Conservation (phyloP, 1,140 invertebrate genomes). For the Eurosta solidaginis region DNA sequence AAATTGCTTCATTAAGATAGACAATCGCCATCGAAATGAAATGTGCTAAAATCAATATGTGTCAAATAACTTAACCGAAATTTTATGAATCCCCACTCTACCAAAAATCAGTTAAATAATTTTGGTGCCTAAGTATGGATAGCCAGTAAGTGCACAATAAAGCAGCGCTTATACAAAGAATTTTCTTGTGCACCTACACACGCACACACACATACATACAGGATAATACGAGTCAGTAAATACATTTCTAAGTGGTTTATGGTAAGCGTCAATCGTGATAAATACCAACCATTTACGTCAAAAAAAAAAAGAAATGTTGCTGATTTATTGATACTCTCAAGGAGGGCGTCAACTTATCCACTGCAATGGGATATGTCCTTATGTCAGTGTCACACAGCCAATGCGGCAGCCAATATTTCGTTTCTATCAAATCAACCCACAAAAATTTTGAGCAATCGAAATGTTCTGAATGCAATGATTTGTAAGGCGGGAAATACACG, state of each 20-base stretch:
- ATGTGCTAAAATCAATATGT: no score
- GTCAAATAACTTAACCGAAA: no score
- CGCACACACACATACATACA: no score
- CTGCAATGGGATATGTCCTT: not conserved
- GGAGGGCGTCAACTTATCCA: slow-evolving; percentile 18
- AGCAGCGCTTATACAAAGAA: not conserved
- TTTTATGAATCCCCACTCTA: no score
- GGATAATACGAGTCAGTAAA: no score
- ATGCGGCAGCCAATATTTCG: not conserved
- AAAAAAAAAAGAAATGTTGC: not conserved
- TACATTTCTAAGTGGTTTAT: no score
- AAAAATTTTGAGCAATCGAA: not conserved
- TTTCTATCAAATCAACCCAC: not conserved
- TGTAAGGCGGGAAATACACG: not conserved
- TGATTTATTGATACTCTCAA: slow-evolving; percentile 2
- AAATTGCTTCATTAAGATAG: no score
- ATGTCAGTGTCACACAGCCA: not conserved
- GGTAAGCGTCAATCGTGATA: not conserved
- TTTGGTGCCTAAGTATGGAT: not conserved
- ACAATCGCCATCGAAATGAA: no score
- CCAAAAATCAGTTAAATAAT: no score
- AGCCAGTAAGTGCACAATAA: not conserved
- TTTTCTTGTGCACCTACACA: no score
- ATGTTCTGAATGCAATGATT: slow-evolving; percentile 18
- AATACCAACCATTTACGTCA: not conserved